A percentile compares a stretch with the other conserved stretches of the same genome.
Conservation (phyloP, 92 coral and sea anemone species). For the Pocillopora grandis region DNA sequence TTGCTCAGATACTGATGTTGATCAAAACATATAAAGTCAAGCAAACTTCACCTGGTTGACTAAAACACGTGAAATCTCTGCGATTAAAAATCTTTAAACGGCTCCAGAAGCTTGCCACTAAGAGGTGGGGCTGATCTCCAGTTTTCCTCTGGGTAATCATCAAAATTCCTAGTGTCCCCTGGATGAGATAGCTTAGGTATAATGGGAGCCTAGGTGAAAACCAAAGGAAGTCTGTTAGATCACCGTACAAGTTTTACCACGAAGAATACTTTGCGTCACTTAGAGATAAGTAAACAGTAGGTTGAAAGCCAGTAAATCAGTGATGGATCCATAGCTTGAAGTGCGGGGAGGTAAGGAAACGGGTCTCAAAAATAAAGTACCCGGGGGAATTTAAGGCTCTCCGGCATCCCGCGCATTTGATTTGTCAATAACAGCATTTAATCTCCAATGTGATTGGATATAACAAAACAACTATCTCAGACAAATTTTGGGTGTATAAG, state of each 20-base stretch:
- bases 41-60: conserved; percentile 24
- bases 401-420: too few relatives aligned
- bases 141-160: conserved; percentile 98
- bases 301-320: too few relatives aligned
- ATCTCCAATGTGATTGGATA: too few relatives aligned
- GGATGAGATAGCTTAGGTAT: conserved; percentile 90
- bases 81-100: conserved; percentile 94
- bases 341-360: too few relatives aligned
- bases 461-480: too few relatives aligned
- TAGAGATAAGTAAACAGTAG: too few relatives aligned
- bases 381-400: too few relatives aligned
- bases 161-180: conserved; percentile 96
- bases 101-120: conserved; percentile 80
- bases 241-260: background rate
- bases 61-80: conserved; percentile 22
- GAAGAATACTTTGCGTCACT: too few relatives aligned
- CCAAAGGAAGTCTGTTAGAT: background rate
- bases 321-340: too few relatives aligned
- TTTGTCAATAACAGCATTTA: too few relatives aligned
- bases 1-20: background rate
- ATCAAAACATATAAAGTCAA: background rate
- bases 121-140: conserved; percentile 95
- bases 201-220: conserved; percentile 79
- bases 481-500: too few relatives aligned
- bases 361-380: too few relatives aligned